Evolutionary conservation across 2,888 invertebrate genomes (phyloP), one percentile per base, ranked within the genome.

Genomic region (Scaptomyza polygonia): DNA sequence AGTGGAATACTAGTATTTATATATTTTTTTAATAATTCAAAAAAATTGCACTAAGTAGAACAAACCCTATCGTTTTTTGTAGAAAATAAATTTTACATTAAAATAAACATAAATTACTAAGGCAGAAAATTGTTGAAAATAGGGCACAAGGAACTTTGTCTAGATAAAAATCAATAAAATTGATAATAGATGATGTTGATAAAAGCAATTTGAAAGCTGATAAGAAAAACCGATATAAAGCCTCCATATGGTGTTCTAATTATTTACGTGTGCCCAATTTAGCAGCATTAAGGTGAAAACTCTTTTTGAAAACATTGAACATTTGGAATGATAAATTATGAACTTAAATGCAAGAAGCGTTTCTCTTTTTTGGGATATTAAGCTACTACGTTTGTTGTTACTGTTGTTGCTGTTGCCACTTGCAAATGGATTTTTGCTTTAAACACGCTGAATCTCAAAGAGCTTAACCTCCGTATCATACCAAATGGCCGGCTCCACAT

Each of bases 401-500:
- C n/a, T 32, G 9, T 16, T 12, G 48, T 53, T 51, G 55, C 40
- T 61, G 49, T 32, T 62, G 61, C 54, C 75, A 58, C 62, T 76
- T 43, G 56, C 55, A 56, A 49, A 11, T 59, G 27, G 47, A 3
- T 49, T 56, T 59, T 11, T 49, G 1, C 4, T 4, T 25, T 95
- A 97, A 65, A 98, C 96, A 88, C 97, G 94, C 91, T 99, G 99
- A 88, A 99, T 99, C 93, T 99, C 99, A 93, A 99, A 99, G 72
- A 99, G 93, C 92, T 99, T 99, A 52, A 99, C 99, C 89, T 99
- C 98, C 0, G 99, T 99, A 91, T 99, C 99, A 92, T 99, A 99
- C 99, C 99, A 99, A 79, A 99, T 96, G 0, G 99, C 99, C 11
- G 99, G 99, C 91, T 99, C 99, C 56, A 98, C 96, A 92, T 99